Base-by-base conservation (phyloP, 2,888 invertebrate genomes). In the Plutella xylostella region DNA sequence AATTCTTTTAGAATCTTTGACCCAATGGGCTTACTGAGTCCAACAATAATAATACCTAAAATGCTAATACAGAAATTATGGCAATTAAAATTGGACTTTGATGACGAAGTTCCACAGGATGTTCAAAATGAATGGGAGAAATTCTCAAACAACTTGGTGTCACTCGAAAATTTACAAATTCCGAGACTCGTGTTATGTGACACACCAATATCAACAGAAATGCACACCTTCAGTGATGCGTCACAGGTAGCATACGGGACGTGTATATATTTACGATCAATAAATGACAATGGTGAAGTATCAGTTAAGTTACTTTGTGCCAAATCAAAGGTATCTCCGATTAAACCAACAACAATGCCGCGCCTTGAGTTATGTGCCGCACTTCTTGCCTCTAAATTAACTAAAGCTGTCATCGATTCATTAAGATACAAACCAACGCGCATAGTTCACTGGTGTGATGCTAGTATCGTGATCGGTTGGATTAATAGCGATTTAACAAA, bases 151-250 rank as follows among this genome's bases (percentile, higher is more conserved):
- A 33, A 22, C 14, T 14, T 50, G 1, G 37, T 39, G 17, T 19
- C 12, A 20, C 28, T 46, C 6, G 28, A 18, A 14, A 12, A 31
- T 3, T 12, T 50, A 4, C 15, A 15, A 15, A 25, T 40, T 20
- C 45, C 45, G 12, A 28, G 46, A 28, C 11, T 31, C 17, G 42
- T 44, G 5, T 9, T 43, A 25, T 48, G 47, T 20, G 42, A 45
- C n/a, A 18, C 42, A 30, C 17, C 45, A 12, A 21, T 6, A 0
- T 15, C 19, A 11, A 45, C 40, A 14, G 37, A 49, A 28, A 21
- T 51, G 3, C 46, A 51, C 19, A 25, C 40, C 9, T 51, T 49
- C 15, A 28, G 39, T 14, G 47, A 51, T 41, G 47, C 46, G 9
- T 49, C 46, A 1, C 15, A 44, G 19, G 18, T 12, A 6, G 49